phyloP scores from a whole-genome alignment of 35 echinoderm and acorn worm genomes.

The Anneissia japonica region DNA sequence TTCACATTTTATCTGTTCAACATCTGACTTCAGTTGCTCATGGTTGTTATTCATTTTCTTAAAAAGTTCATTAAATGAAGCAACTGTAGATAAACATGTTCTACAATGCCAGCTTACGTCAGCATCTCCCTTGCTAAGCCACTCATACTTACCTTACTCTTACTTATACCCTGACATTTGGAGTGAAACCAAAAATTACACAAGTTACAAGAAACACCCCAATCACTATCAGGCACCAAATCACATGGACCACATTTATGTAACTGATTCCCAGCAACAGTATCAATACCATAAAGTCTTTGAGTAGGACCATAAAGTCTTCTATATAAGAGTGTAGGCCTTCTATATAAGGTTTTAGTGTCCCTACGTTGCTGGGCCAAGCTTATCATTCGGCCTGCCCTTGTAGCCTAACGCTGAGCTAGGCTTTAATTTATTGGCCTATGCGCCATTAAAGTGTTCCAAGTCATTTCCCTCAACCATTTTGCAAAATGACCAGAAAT shows the following conservation, averaged over 20 bases:
- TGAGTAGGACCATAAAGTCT: too few relatives aligned
- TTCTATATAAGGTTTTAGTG: too few relatives aligned
- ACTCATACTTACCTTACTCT: neutral
- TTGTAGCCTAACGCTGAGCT: too few relatives aligned
- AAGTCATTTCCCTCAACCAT: too few relatives aligned
- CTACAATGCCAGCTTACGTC: neutral
- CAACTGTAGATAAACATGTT: neutral
- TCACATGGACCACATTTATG: neutral
- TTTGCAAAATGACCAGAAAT: too few relatives aligned
- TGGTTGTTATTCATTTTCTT: neutral
- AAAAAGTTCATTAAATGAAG: neutral
- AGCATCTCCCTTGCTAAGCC: neutral
- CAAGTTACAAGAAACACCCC: neutral
- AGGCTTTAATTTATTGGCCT: too few relatives aligned
- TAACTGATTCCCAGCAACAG: neutral
- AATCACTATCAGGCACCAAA: neutral
- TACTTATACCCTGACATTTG: neutral
- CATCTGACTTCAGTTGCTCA: neutral
- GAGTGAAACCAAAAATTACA: neutral
- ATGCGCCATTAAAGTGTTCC: too few relatives aligned
- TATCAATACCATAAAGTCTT: too few relatives aligned
- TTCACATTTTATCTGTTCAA: neutral
- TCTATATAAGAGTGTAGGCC: too few relatives aligned
- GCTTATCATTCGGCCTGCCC: too few relatives aligned
- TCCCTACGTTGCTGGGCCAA: too few relatives aligned